Evolutionary conservation across 2,113 vertebrate genomes (phyloP).

Genomic region (Uria lomvia): DNA sequence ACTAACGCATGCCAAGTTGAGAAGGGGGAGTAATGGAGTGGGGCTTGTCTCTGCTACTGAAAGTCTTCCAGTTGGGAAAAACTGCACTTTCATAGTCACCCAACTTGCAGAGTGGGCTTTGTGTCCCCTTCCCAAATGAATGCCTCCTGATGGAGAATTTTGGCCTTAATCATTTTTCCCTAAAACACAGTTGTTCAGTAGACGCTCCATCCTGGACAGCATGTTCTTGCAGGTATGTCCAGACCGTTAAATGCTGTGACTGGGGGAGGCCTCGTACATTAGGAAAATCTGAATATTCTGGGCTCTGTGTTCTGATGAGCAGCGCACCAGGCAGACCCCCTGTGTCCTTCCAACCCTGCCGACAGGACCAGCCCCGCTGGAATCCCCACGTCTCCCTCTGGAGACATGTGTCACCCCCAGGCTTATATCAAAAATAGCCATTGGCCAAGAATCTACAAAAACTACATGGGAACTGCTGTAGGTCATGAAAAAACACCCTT

Average conservation of each 20-base stretch:
- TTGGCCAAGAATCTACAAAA: neutral
- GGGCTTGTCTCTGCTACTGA: neutral
- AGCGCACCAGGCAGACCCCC: neutral
- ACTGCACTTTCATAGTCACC: neutral
- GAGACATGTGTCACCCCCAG: accelerated
- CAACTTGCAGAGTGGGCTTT: neutral
- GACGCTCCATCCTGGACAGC: neutral
- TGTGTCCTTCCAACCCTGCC: neutral
- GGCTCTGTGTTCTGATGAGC: no score
- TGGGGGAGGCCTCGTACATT: neutral
- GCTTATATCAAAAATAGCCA: neutral
- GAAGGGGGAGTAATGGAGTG: neutral
- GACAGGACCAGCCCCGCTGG: neutral
- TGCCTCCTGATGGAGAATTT: neutral
- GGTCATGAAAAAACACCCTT: neutral
- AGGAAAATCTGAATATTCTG: neutral
- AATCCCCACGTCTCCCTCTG: neutral
- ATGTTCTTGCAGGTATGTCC: neutral
- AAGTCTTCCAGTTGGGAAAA: neutral
- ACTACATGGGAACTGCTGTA: neutral
- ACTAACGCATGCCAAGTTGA: neutral
- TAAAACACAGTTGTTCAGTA: neutral
- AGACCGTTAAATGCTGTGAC: neutral
- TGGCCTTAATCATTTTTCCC: neutral
- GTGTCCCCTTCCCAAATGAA: neutral